Base-by-base conservation (phyloP, 2,113 vertebrate species). In the Ctenodactylus gundi region DNA sequence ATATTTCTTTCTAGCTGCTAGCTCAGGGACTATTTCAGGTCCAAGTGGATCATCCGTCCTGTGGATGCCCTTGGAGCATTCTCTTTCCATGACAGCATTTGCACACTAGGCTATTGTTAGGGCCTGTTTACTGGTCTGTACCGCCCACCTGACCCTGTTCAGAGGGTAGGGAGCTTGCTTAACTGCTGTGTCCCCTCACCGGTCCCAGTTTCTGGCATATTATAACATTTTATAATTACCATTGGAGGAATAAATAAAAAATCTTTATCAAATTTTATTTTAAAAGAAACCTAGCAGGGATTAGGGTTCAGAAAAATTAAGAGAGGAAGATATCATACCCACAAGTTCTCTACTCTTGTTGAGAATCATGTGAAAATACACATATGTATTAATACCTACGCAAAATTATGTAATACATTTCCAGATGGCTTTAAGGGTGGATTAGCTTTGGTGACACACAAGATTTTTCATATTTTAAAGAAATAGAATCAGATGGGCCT, bases 341-440 rank as follows among this genome's bases (percentile, higher is more conserved):
- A 31, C 36, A 72, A 86, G 27, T 21, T 36, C 9, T 65, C 60
- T 70, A 78, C 29, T 21, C 13, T 85, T 70, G 1, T 70, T 51
- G 27, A 94, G 20, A 60, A 18, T 27, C 70, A 31, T 34, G 4
- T 65, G 70, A 93, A 80, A 36, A 91, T 25, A 90, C 8, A 65
- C 13, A 25, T 44, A 25, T 70, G 49, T 60, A 49, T 75, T 81
- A 85, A 73, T 41, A 41, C n/a, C 31, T 77, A 2, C 83, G 58
- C 92, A 93, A 96, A 97, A 96, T 95, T 87, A 29, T 75, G 46
- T 4, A 64, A 83, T 39, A 18, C 4, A 65, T 95, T 96, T 95
- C 62, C 94, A 85, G 97, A 83, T 65, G 46, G 12, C 2, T 55
- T 13, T 77, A 55, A 91, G 55, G 60, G 53, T 94, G 73, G 46